phyloP scores from a whole-genome alignment of 1,140 invertebrate genomes.

The Macrobrachium nipponense region DNA sequence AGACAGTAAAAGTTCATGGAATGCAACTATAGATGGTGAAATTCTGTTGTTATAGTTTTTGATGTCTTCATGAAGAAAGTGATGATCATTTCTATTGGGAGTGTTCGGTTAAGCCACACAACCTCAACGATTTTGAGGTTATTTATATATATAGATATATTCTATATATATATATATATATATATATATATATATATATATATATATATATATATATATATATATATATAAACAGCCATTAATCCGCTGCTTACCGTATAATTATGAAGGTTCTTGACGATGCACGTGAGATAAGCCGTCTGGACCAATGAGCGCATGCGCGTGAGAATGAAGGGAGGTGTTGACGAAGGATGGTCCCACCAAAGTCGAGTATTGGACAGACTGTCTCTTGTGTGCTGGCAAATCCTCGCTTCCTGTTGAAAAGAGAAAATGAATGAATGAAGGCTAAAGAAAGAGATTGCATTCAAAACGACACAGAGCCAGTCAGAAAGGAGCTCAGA shows the following conservation, averaged over 20 bases:
- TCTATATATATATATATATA: background rate
- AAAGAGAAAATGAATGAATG: background rate
- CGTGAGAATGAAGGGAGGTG: background rate
- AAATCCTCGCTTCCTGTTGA: slow-evolving; percentile 2
- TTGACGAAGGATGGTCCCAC: slow-evolving; percentile 10
- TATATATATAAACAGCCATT: background rate
- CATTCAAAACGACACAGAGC: no score
- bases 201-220: background rate
- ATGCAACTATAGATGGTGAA: no score
- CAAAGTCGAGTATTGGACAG: background rate
- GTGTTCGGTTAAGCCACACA: no score
- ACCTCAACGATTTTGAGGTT: no score
- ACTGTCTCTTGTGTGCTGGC: slow-evolving; percentile 8
- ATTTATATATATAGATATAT: slow-evolving; percentile 5
- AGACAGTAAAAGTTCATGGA: no score
- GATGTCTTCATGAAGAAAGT: no score
- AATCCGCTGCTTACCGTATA: background rate
- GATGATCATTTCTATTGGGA: no score
- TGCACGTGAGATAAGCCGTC: slow-evolving; percentile 13
- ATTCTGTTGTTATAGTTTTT: no score
- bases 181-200: slow-evolving; percentile 11
- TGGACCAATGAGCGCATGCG: slow-evolving; percentile 12
- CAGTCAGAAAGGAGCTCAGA: no score
- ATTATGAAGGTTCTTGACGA: slow-evolving; percentile 9
- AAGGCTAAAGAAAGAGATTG: no score